Conservation (phyloP, 2,888 invertebrate species). For the Rhamphomyia laevipes region DNA sequence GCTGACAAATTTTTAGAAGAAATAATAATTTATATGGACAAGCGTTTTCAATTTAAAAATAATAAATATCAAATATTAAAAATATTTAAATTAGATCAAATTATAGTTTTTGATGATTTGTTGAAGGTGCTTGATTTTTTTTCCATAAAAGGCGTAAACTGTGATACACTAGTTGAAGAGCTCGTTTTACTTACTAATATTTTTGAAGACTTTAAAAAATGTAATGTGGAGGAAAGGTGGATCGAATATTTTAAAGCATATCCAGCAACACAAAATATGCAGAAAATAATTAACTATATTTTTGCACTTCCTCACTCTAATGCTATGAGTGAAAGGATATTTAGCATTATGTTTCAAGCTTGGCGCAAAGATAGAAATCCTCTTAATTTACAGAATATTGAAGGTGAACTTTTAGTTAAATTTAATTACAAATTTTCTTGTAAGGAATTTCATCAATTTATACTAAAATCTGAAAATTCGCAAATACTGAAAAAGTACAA, state of each 20-base stretch:
- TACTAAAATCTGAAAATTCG: background rate
- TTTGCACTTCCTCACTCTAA: background rate
- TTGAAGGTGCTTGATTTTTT: background rate
- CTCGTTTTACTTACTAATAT: background rate
- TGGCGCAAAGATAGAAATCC: background rate
- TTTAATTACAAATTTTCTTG: background rate
- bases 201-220: too few relatives aligned
- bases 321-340: background rate
- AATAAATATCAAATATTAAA: background rate
- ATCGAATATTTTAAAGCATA: background rate
- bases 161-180: background rate
- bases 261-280: background rate
- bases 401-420: background rate
- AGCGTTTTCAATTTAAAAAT: background rate
- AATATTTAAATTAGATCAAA: background rate
- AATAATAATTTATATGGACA: conserved; percentile 8
- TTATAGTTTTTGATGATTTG: background rate
- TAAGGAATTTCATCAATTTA: background rate
- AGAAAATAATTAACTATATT: background rate
- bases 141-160: background rate
- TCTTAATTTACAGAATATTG: background rate
- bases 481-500: too few relatives aligned
- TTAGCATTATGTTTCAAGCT: background rate
- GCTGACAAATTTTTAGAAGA: conserved; percentile 2
- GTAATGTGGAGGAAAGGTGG: background rate